These are phyloP conservation scores for Micropterix aruncella DNA, from an alignment of 2,888 invertebrate species.

Conservation along the genomic window DNA sequence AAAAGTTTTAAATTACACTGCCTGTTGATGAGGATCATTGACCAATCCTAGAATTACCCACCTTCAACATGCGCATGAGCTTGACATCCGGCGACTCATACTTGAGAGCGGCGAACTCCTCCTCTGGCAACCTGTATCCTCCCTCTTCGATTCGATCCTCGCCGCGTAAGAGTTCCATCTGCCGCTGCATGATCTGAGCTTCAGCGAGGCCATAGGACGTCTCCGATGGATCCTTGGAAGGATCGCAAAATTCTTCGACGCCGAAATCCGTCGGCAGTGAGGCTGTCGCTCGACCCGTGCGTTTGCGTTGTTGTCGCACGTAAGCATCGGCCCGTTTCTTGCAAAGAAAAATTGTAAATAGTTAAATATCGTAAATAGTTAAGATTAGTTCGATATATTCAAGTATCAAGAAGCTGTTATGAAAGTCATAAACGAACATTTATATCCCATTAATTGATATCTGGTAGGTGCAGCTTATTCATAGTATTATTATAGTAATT, in stretches of 20 bases:
- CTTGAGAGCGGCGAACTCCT: slow-evolving; percentile 42
- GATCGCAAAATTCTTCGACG: slow-evolving; percentile 25
- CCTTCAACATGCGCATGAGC: slow-evolving; percentile 12
- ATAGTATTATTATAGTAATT: too few species aligned
- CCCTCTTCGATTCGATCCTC: slow-evolving; percentile 32
- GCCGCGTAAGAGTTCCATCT: slow-evolving; percentile 24
- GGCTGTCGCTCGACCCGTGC: slow-evolving; percentile 29
- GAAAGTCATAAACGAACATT: background rate
- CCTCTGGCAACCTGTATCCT: slow-evolving; percentile 40
- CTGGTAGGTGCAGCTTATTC: too few species aligned
- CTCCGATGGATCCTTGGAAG: slow-evolving; percentile 25
- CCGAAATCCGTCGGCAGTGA: slow-evolving; percentile 22
- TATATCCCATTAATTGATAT: too few species aligned
- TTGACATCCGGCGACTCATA: slow-evolving; percentile 49
- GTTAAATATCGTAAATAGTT: too few species aligned
- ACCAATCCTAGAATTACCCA: too few species aligned
- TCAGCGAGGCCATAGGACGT: slow-evolving; percentile 18
- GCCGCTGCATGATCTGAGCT: slow-evolving; percentile 14
- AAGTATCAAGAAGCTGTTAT: background rate
- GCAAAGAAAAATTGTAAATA: background rate
- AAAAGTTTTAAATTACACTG: too few species aligned
- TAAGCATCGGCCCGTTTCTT: background rate
- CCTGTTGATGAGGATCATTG: too few species aligned
- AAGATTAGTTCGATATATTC: background rate
- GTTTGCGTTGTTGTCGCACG: slow-evolving; percentile 23